phyloP scores from a whole-genome alignment of 2,888 invertebrate species.

The Nymphalis urticae region DNA sequence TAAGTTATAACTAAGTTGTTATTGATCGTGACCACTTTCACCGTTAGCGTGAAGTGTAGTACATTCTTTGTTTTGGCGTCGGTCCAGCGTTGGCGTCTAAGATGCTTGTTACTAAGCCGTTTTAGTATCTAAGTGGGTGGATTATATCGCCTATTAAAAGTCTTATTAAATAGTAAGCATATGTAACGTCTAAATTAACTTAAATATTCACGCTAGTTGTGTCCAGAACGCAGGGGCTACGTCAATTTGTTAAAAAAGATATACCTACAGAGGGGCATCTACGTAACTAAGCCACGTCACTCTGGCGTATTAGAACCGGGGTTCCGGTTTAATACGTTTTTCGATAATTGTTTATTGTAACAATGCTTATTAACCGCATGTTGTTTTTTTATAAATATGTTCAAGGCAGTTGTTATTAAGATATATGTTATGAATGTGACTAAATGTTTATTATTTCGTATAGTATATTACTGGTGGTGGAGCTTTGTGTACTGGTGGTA shows the following conservation, averaged over 20 bases:
- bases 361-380: too few relatives aligned
- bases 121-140: conserved; percentile 22
- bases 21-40: conserved; percentile 67
- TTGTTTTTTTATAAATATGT: too few relatives aligned
- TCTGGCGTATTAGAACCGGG: neutral
- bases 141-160: conserved; percentile 17
- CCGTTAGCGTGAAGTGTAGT: conserved; percentile 53
- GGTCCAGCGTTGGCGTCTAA: conserved; percentile 57
- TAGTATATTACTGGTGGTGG: too few relatives aligned
- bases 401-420: too few relatives aligned
- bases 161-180: conserved; percentile 6
- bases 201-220: neutral
- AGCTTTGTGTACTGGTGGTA: too few relatives aligned
- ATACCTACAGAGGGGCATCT: neutral
- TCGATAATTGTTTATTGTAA: neutral
- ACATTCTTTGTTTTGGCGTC: conserved; percentile 65
- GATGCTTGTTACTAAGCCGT: conserved; percentile 55
- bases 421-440: too few relatives aligned
- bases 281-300: conserved; percentile 12
- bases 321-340: neutral
- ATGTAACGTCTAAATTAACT: neutral
- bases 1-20: conserved; percentile 51
- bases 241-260: neutral
- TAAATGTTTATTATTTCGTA: too few relatives aligned
- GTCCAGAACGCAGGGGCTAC: neutral